Evolutionary conservation across 2,888 invertebrate species (phyloP).

Genomic region (Euzetes globulus): DNA sequence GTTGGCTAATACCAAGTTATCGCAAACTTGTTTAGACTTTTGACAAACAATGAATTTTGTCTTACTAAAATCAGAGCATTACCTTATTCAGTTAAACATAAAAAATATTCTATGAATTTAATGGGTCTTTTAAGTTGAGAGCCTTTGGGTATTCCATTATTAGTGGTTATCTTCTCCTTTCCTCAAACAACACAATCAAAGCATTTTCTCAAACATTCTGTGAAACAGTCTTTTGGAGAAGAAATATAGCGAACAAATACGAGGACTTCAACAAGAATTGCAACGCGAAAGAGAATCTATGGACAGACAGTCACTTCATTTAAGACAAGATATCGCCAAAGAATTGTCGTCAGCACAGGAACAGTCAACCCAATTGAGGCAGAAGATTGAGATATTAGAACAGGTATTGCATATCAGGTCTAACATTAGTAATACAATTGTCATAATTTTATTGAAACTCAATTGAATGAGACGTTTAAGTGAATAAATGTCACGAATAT

Average conservation of each 20-base stretch:
- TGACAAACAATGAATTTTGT: too few species aligned
- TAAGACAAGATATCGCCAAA: constrained; percentile 53
- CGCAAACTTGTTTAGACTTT: too few species aligned
- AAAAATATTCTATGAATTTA: too few species aligned
- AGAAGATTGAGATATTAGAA: constrained; percentile 57
- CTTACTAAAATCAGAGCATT: too few species aligned
- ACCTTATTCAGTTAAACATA: too few species aligned
- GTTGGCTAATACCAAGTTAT: too few species aligned
- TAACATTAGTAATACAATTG: neutral
- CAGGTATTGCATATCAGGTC: constrained; percentile 42
- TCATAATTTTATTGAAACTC: neutral
- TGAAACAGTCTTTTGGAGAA: constrained; percentile 59
- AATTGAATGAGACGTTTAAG: constrained; percentile 1
- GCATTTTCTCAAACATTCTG: neutral
- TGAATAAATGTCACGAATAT: constrained; percentile 5
- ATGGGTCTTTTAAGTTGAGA: too few species aligned
- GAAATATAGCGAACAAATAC: constrained; percentile 66
- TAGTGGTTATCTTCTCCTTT: neutral
- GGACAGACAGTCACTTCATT: constrained; percentile 51
- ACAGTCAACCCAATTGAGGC: constrained; percentile 60
- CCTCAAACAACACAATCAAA: neutral
- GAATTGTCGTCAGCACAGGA: constrained; percentile 60
- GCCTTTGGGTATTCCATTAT: constrained; percentile 7
- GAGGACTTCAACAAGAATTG: constrained; percentile 61
- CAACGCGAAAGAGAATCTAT: constrained; percentile 67